A percentile compares a stretch with the other conserved stretches of the same genome.
These are phyloP conservation scores for Cryptoleucopteryx plumbea DNA, from an alignment of 2,113 vertebrate species.

Conservation along the genomic window DNA sequence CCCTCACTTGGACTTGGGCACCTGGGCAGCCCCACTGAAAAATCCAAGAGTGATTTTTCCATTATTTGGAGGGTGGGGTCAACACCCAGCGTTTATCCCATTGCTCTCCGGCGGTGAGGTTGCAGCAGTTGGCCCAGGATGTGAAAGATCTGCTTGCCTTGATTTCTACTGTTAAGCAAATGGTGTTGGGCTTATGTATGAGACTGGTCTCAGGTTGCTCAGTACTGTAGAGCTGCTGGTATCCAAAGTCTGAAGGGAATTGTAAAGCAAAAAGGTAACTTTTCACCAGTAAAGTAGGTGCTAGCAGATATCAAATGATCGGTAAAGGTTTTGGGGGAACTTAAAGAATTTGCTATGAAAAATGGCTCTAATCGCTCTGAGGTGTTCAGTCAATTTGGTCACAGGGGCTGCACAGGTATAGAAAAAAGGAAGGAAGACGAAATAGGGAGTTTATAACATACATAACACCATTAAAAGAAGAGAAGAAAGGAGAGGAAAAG, in stretches of 20 bases:
- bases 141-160: background rate
- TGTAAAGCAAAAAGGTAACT: background rate
- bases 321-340: background rate
- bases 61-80: background rate
- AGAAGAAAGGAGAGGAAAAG: background rate
- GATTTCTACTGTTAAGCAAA: background rate
- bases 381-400: background rate
- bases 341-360: background rate
- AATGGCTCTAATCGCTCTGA: accelerated
- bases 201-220: background rate
- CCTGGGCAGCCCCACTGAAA: background rate
- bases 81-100: background rate
- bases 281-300: background rate
- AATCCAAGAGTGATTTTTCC: background rate
- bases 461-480: background rate
- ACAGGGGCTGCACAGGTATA: background rate
- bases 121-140: background rate
- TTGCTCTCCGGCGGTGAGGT: background rate
- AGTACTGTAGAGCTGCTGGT: background rate
- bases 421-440: background rate
- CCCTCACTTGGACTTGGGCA: background rate
- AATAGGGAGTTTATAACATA: background rate
- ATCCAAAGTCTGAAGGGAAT: background rate
- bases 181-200: background rate
- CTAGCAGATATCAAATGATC: background rate